These are phyloP conservation scores for Drosophila melanica DNA, from an alignment of 1,140 invertebrate genomes.

Conservation along the genomic window DNA sequence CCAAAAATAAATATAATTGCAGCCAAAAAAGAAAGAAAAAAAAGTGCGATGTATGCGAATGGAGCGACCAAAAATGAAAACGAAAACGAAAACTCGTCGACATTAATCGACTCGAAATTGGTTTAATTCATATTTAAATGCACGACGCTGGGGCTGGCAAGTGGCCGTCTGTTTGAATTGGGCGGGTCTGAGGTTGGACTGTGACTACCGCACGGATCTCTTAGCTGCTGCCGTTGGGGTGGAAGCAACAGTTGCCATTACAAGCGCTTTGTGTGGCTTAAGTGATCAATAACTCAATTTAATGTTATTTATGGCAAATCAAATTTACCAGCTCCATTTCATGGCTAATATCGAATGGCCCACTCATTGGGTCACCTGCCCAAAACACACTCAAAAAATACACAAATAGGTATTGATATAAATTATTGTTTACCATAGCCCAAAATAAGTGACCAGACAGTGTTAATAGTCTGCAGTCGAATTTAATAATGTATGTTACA, in stretches of 20 bases:
- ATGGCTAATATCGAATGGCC: conserved; percentile 16
- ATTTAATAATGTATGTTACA: conserved; percentile 23
- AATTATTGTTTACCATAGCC: conserved; percentile 53
- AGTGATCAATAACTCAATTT: conserved; percentile 71
- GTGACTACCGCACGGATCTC: conserved; percentile 7
- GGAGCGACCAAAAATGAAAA: neutral
- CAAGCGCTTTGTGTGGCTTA: conserved; percentile 22
- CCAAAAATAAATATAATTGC: conserved; percentile 78
- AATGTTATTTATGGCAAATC: conserved; percentile 74
- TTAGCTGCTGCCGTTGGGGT: neutral
- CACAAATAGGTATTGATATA: neutral
- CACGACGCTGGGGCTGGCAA: conserved; percentile 41
- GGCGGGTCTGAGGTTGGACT: neutral
- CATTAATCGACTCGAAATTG: conserved; percentile 80
- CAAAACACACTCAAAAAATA: neutral
- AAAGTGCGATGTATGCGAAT: conserved; percentile 28
- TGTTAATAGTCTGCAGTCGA: conserved; percentile 4
- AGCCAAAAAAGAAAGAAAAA: conserved; percentile 42
- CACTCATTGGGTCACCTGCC: conserved; percentile 19
- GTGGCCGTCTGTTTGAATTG: conserved; percentile 33
- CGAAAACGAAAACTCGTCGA: conserved; percentile 59
- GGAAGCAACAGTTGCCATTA: conserved; percentile 62
- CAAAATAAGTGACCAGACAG: conserved; percentile 41
- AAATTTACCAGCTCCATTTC: conserved; percentile 54
- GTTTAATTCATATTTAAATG: conserved; percentile 82